Percentiles rank a stretch among this genome's conserved stretches.
Evolutionary conservation across 2,113 vertebrate genomes (phyloP).

Genomic region (Baryphthengus martii): DNA sequence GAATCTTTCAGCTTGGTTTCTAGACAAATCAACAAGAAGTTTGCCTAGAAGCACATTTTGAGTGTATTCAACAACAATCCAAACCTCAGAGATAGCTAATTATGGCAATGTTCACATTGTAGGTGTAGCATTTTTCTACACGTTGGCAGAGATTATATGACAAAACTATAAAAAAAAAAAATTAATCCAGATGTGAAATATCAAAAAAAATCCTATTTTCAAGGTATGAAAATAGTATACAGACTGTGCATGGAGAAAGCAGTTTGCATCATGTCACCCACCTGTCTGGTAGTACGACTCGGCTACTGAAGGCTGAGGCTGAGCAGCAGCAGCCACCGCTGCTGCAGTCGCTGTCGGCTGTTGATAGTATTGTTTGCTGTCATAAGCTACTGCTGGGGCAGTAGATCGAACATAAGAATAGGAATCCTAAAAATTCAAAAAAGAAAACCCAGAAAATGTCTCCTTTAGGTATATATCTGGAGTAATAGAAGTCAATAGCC

Average conservation of each 20-base stretch:
- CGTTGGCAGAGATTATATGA: not conserved
- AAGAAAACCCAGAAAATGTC: not conserved
- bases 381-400: conserved; percentile 90
- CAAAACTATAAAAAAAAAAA: not conserved
- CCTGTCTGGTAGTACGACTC: conserved; percentile 98
- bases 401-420: conserved; percentile 96
- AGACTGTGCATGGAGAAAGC: not conserved
- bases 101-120: not conserved
- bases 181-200: no score
- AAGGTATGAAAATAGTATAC: not conserved
- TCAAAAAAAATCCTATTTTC: not conserved
- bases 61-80: not conserved
- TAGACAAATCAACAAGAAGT: not conserved
- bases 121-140: not conserved
- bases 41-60: not conserved
- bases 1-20: not conserved
- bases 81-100: not conserved
- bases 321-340: conserved; percentile 84
- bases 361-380: conserved; percentile 97
- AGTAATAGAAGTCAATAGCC: not conserved
- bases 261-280: conserved; percentile 40
- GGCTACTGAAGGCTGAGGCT: conserved; percentile 91
- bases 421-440: conserved; percentile 80
- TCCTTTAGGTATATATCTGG: not conserved
- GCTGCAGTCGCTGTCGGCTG: conserved; percentile 88